These are phyloP conservation scores for Machimus atricapillus DNA, from an alignment of 2,888 invertebrate genomes.

Conservation along the genomic window DNA sequence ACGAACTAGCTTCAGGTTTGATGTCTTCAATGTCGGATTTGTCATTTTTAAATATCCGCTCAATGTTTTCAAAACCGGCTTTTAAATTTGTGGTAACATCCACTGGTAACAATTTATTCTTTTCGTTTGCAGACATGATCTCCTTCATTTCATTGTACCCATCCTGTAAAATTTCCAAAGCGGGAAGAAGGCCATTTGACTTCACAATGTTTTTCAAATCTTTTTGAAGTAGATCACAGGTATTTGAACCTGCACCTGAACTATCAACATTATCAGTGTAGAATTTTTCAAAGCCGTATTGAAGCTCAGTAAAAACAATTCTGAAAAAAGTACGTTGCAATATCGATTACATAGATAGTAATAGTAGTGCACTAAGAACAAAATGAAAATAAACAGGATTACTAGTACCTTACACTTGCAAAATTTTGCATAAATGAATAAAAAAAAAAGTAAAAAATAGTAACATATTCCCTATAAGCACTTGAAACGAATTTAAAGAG, in stretches of 20 bases:
- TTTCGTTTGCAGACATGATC: slow-evolving; percentile 23
- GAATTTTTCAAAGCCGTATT: slow-evolving; percentile 40
- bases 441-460: too few species aligned
- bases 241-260: background rate
- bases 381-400: background rate
- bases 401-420: too few species aligned
- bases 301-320: slow-evolving; percentile 22
- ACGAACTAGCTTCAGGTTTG: background rate
- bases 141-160: slow-evolving; percentile 48
- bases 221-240: background rate
- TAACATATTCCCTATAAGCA: too few species aligned
- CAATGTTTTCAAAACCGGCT: background rate
- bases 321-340: background rate
- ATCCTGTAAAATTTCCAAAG: slow-evolving; percentile 42
- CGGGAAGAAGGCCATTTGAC: slow-evolving; percentile 22
- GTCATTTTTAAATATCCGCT: background rate
- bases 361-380: background rate
- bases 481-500: too few species aligned
- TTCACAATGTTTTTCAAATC: slow-evolving; percentile 11
- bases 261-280: background rate
- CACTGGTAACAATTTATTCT: background rate
- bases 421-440: too few species aligned
- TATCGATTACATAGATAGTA: background rate
- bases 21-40: background rate
- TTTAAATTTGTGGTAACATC: background rate